Evolutionary conservation across 2,888 invertebrate genomes (phyloP), one percentile per base, ranked within the genome.

Genomic region (Dasysyrphus albostriatus): DNA sequence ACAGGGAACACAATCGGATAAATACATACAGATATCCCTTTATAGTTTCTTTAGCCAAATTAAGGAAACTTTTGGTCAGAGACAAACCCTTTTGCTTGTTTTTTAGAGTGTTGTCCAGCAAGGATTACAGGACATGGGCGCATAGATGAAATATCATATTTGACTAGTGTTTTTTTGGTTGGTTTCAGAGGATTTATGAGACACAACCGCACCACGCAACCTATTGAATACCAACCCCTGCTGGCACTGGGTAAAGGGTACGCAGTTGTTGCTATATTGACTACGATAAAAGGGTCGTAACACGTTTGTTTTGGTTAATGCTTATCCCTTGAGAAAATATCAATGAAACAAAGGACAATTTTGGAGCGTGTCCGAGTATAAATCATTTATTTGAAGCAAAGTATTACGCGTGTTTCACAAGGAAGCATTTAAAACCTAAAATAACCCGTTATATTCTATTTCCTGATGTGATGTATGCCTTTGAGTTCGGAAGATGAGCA

Each of bases 311-410:
- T 19, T 39, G 32, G 56, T 10, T 56, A 56, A 34, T 63, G 70
- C 47, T 83, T 77, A 77, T 77, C 77, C 72, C 73, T 24, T 67
- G 67, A 39, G 72, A 73, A 83, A 77, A 73, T 61, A 67, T 73
- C 37, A 47, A 9, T 73, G 59, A 77, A 77, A 83, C 83, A 83
- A 73, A 73, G 73, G 77, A 77, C 83, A 61, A 67, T 77, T 67
- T 73, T 77, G 73, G 51, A 73, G 83, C 77, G 83, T 78, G 77
- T 65, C 72, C 56, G 29, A 73, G 73, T 59, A 83, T 83, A 83
- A 83, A 83, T 83, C 83, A 83, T 67, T 47, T 16, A 29, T 70
- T 82, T 16, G n/a, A 5, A 42, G 34, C 39, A 63, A 7, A 32
- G 37, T 47, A 54, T 56, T 54, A 59, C 75, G 63, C 76, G 82